phyloP scores from a whole-genome alignment of 2,113 vertebrate species.

The Barnardius zonarius region DNA sequence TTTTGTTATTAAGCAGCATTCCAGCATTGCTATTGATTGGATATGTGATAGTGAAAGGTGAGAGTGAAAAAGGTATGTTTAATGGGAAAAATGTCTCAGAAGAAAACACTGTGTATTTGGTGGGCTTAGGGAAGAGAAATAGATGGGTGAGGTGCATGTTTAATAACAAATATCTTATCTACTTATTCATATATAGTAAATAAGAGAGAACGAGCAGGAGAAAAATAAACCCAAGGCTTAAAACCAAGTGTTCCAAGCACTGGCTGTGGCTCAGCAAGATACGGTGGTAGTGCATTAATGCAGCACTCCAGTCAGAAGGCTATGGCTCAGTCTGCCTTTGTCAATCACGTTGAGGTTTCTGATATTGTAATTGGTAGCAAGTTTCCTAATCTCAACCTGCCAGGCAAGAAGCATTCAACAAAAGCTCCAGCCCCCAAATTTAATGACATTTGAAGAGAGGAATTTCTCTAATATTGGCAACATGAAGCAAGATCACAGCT shows the following conservation, averaged over 20 bases:
- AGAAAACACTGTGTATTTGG: not conserved
- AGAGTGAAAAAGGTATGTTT: not conserved
- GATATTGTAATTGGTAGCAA: constrained; percentile 52
- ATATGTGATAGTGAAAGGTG: constrained; percentile 6
- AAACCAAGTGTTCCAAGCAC: not conserved
- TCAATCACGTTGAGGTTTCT: constrained; percentile 26
- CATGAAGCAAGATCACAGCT: not conserved
- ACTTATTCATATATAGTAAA: not conserved
- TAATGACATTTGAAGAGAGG: not conserved
- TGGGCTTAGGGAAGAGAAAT: not conserved
- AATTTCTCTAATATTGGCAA: constrained; percentile 1
- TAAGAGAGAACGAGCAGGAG: not conserved
- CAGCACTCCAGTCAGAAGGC: not conserved
- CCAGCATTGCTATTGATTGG: constrained; percentile 43
- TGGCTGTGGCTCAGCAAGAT: not conserved
- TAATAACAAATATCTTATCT: not conserved
- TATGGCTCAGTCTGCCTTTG: not conserved
- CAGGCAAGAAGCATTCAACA: constrained; percentile 51
- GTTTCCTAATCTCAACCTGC: constrained; percentile 60
- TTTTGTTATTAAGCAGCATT: constrained; percentile 61
- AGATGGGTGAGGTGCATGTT: not conserved
- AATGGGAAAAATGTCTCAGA: not conserved
- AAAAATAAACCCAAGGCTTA: not conserved
- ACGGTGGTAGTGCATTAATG: not conserved
- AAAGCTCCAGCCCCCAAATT: constrained; percentile 34